phyloP scores from a whole-genome alignment of 2,797 vertebrate species.

The Bucorvus abyssinicus region DNA sequence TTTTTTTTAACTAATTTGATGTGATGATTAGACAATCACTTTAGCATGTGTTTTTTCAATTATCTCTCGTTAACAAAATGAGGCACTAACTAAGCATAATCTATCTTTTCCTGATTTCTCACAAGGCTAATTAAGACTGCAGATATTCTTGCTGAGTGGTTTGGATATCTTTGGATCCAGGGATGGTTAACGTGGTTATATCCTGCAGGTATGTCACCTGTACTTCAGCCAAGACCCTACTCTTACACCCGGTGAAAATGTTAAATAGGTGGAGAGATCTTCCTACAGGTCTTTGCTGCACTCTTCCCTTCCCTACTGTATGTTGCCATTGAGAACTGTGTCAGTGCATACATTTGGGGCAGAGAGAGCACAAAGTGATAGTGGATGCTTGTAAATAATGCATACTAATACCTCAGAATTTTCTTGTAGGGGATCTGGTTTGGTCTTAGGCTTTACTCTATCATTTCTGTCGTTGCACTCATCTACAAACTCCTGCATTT shows the following conservation, averaged over 20 bases:
- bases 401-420: not conserved
- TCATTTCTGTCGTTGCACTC: not conserved
- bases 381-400: not conserved
- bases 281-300: not conserved
- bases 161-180: not conserved
- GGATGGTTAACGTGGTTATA: not conserved
- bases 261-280: not conserved
- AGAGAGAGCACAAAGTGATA: not conserved
- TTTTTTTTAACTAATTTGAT: not conserved
- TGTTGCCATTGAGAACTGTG: not conserved
- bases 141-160: not conserved
- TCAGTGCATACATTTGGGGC: not conserved
- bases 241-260: not conserved
- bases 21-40: constrained; percentile 34
- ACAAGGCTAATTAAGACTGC: not conserved
- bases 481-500: not conserved
- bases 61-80: constrained; percentile 37
- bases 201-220: not conserved
- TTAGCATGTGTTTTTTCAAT: constrained; percentile 30
- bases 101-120: constrained; percentile 14
- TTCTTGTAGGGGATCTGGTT: not conserved
- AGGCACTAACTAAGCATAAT: constrained; percentile 19
- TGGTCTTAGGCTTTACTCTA: not conserved
- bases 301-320: not conserved
- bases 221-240: not conserved